Evolutionary conservation across 92 coral and sea anemone genomes (phyloP).

Genomic region (Heliopora coerulea): DNA sequence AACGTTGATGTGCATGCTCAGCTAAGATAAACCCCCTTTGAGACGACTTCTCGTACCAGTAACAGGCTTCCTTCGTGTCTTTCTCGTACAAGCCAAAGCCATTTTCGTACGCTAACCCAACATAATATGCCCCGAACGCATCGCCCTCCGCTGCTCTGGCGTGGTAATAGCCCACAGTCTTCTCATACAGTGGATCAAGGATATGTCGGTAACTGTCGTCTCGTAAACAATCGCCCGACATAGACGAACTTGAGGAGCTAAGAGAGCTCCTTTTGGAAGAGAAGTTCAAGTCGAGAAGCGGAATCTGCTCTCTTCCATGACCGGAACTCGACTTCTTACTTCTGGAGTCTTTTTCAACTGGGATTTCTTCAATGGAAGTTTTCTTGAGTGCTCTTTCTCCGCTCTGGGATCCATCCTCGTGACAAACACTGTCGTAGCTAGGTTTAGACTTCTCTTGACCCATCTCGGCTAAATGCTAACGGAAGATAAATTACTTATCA

Average conservation of each 20-base stretch:
- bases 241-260: conserved; percentile 21
- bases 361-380: conserved; percentile 5
- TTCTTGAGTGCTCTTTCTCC: conserved; percentile 5
- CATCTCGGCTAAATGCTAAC: neutral
- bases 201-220: conserved; percentile 38
- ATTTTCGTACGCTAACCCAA: conserved; percentile 29
- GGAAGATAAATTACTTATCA: neutral
- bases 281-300: conserved; percentile 30
- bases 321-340: conserved; percentile 19
- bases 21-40: conserved; percentile 20
- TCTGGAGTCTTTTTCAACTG: neutral
- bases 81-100: conserved; percentile 23
- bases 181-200: conserved; percentile 42
- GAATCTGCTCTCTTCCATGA: conserved; percentile 18
- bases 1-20: conserved; percentile 36
- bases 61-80: conserved; percentile 1
- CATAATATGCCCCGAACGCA: conserved; percentile 34
- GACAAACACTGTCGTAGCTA: conserved; percentile 4
- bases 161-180: conserved; percentile 32
- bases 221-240: conserved; percentile 35
- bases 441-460: conserved; percentile 39
- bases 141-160: conserved; percentile 16
- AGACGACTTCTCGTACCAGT: conserved; percentile 31
- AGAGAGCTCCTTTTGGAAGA: conserved; percentile 26
- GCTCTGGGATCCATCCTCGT: conserved; percentile 15